Percentiles rank a stretch among this genome's conserved stretches.
Evolutionary conservation across 2,888 invertebrate species (phyloP).

Genomic region (Eupithecia abbreviata): DNA sequence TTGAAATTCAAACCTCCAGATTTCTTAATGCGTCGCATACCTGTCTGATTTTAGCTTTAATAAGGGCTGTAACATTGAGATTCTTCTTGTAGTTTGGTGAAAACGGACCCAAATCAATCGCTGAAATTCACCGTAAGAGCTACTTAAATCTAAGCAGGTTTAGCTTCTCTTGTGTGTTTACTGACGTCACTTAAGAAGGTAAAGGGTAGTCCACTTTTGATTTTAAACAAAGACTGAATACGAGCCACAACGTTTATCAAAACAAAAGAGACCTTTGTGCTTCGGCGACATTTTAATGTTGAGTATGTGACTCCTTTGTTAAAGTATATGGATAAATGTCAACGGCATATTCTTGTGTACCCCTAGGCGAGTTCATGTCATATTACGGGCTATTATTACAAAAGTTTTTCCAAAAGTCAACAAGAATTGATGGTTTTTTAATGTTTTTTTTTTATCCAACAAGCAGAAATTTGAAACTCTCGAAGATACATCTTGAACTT

Average conservation of each 20-base stretch:
- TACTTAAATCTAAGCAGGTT: neutral
- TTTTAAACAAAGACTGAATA: slow-evolving; percentile 24
- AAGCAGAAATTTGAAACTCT: too few relatives aligned
- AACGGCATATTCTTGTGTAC: slow-evolving; percentile 55
- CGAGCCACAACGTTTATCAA: slow-evolving; percentile 24
- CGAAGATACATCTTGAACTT: too few relatives aligned
- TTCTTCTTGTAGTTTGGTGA: neutral
- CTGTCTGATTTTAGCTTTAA: neutral
- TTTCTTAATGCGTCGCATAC: too few relatives aligned
- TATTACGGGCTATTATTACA: slow-evolving; percentile 11
- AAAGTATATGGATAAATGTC: slow-evolving; percentile 74
- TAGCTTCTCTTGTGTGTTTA: neutral
- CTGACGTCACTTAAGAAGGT: neutral
- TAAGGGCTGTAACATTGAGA: neutral
- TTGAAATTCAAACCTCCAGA: too few relatives aligned
- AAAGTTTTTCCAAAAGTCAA: neutral
- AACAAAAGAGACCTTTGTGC: slow-evolving; percentile 36
- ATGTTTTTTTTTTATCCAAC: neutral
- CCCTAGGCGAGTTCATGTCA: slow-evolving; percentile 16
- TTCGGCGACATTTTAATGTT: slow-evolving; percentile 60
- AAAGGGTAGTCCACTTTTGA: slow-evolving; percentile 14
- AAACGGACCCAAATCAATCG: neutral
- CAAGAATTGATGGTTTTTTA: neutral
- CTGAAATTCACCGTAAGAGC: neutral
- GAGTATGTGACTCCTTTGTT: slow-evolving; percentile 68